Conservation (phyloP, 2,888 invertebrate species). For the Dolichomitus sp. region DNA sequence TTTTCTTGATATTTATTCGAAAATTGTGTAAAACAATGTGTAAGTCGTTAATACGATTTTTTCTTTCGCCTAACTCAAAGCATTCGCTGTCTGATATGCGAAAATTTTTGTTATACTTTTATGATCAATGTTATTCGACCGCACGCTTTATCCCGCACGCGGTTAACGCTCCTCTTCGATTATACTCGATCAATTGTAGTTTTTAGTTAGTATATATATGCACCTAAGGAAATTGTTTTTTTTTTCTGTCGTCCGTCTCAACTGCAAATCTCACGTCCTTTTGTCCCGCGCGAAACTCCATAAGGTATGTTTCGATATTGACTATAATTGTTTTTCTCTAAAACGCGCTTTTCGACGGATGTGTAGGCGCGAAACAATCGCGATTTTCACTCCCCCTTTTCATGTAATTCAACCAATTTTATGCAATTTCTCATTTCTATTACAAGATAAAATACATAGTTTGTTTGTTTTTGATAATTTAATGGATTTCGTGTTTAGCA, state of each 20-base stretch:
- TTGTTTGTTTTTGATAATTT: conserved; percentile 14
- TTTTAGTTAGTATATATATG: conserved; percentile 24
- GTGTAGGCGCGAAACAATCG: conserved; percentile 46
- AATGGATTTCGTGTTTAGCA: conserved; percentile 12
- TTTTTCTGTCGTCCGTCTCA: not conserved
- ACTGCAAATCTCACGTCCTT: conserved; percentile 11
- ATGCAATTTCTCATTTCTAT: conserved; percentile 7
- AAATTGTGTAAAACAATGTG: conserved; percentile 39
- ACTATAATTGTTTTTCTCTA: conserved; percentile 53
- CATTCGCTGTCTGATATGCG: conserved; percentile 55
- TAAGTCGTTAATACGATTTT: conserved; percentile 24
- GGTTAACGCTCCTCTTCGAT: conserved; percentile 8
- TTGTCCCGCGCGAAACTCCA: conserved; percentile 36
- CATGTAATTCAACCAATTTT: conserved; percentile 13
- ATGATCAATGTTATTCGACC: conserved; percentile 28
- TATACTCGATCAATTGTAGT: conserved; percentile 13
- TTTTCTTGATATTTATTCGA: conserved; percentile 39
- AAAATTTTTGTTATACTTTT: conserved; percentile 35
- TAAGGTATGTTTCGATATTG: conserved; percentile 64
- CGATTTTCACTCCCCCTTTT: conserved; percentile 34
- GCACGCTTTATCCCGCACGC: conserved; percentile 51
- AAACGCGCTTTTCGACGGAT: conserved; percentile 17
- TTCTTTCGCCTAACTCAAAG: conserved; percentile 18
- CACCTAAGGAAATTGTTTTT: conserved; percentile 39
- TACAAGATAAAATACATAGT: conserved; percentile 15